These are phyloP conservation scores for Diorhabda sublineata DNA, from an alignment of 1,140 invertebrate genomes.

Conservation along the genomic window DNA sequence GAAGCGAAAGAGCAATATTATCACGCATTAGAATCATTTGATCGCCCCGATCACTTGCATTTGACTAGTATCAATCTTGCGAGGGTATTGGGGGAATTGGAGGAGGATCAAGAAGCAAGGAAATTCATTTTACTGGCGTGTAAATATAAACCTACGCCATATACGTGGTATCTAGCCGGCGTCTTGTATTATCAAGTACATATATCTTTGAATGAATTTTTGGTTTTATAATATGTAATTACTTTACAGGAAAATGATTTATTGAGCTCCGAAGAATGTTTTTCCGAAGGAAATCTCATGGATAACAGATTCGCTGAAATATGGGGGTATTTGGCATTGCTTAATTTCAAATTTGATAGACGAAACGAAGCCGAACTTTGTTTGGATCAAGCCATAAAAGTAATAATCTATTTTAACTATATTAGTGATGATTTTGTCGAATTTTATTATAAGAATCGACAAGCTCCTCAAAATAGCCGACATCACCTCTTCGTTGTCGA, in stretches of 20 bases:
- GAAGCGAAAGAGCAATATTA: constrained; percentile 37
- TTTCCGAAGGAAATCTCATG: constrained; percentile 38
- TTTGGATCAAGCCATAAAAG: constrained; percentile 38
- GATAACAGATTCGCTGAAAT: constrained; percentile 38
- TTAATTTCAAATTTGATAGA: constrained; percentile 39
- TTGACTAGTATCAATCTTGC: constrained; percentile 35
- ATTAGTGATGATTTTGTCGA: no score
- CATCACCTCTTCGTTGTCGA: no score
- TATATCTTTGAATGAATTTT: background rate
- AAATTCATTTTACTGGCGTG: constrained; percentile 37
- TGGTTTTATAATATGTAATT: background rate
- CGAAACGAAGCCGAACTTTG: constrained; percentile 38
- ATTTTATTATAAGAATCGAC: no score
- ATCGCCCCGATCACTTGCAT: constrained; percentile 39
- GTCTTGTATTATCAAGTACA: constrained; percentile 34
- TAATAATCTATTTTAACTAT: background rate
- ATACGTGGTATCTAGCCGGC: constrained; percentile 39
- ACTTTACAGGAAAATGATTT: constrained; percentile 37
- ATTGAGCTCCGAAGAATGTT: constrained; percentile 41
- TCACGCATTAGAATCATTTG: constrained; percentile 32
- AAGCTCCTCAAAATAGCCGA: no score
- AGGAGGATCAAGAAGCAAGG: constrained; percentile 33
- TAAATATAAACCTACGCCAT: constrained; percentile 39
- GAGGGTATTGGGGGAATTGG: constrained; percentile 25
- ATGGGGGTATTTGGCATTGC: constrained; percentile 41